Evolutionary conservation across 2,797 vertebrate species (phyloP).

Genomic region (Hippopotamyrus pictus): DNA sequence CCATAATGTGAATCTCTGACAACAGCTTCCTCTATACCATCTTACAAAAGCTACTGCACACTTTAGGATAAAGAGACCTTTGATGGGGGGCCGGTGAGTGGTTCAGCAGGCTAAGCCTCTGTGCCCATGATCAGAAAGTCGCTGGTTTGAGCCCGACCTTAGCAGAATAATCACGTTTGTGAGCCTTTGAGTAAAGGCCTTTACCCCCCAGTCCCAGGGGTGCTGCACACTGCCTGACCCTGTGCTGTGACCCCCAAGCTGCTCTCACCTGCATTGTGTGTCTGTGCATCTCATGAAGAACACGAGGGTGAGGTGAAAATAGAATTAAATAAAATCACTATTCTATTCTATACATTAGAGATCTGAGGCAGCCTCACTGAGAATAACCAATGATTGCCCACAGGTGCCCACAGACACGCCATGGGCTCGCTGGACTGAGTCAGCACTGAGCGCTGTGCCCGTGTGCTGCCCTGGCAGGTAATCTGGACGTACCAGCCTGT

Average conservation of each 20-base stretch:
- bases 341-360: background rate
- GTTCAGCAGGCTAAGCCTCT: background rate
- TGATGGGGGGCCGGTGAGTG: background rate
- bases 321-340: background rate
- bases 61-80: background rate
- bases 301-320: background rate
- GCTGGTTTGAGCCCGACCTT: background rate
- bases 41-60: background rate
- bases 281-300: background rate
- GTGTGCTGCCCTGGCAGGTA: background rate
- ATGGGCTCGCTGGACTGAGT: background rate
- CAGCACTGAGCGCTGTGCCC: background rate
- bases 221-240: background rate
- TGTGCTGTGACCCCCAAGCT: background rate
- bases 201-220: background rate
- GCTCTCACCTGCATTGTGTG: background rate
- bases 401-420: background rate
- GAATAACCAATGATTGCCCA: background rate
- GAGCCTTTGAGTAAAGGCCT: background rate
- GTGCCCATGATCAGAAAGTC: background rate
- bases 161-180: background rate
- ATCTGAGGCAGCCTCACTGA: background rate
- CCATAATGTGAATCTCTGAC: background rate
- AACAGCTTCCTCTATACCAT: background rate
- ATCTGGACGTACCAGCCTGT: conserved; percentile 61